These are phyloP conservation scores for Heliconius eleuchia DNA, from an alignment of 1,140 invertebrate genomes.

Conservation along the genomic window DNA sequence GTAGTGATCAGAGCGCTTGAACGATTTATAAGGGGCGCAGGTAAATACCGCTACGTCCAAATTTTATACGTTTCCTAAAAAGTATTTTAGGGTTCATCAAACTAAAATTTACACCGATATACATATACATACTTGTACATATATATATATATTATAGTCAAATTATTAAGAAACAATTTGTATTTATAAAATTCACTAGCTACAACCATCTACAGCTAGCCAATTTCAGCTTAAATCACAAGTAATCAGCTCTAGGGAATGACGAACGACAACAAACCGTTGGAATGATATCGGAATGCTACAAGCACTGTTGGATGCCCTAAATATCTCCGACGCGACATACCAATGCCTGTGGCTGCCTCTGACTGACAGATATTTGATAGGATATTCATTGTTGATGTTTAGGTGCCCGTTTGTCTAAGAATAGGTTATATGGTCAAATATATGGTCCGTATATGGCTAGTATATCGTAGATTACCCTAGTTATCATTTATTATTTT, in stretches of 20 bases:
- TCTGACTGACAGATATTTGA: conserved; percentile 29
- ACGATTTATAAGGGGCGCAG: too few relatives aligned
- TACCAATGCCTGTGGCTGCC: conserved; percentile 28
- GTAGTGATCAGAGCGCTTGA: too few relatives aligned
- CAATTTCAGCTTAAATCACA: background rate
- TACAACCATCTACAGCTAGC: background rate
- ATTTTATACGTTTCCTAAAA: too few relatives aligned
- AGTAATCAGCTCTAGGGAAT: conserved; percentile 2
- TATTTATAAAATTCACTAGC: too few relatives aligned
- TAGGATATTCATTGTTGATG: conserved; percentile 19
- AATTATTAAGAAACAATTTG: too few relatives aligned
- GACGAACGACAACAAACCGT: conserved; percentile 22
- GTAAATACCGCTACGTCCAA: too few relatives aligned
- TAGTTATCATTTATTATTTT: too few relatives aligned
- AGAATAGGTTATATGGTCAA: background rate
- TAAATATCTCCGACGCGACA: conserved; percentile 35
- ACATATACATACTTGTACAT: too few relatives aligned
- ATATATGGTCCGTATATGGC: background rate
- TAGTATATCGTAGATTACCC: too few relatives aligned
- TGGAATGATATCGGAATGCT: conserved; percentile 25
- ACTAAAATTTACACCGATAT: too few relatives aligned
- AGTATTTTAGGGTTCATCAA: too few relatives aligned
- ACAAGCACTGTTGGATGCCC: conserved; percentile 25
- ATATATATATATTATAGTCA: too few relatives aligned
- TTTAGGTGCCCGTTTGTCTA: conserved; percentile 19